phyloP scores from a whole-genome alignment of 1,140 invertebrate species.

The Battus philenor region DNA sequence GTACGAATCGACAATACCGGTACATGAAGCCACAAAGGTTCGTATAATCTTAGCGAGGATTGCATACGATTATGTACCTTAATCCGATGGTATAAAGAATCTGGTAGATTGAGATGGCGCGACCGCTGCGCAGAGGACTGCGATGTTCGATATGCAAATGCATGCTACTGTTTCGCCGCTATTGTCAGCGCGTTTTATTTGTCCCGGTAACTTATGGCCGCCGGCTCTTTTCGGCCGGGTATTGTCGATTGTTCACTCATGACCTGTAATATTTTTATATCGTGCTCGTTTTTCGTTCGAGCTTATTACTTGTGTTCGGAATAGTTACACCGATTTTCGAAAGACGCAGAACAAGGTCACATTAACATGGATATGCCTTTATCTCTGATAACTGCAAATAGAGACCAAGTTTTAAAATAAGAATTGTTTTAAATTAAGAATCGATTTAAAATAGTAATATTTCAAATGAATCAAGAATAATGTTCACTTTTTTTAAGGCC shows the following conservation, averaged over 20 bases:
- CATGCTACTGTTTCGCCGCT: conserved; percentile 53
- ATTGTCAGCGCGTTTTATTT: conserved; percentile 44
- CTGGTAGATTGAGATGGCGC: conserved; percentile 5
- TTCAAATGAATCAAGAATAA: too few species aligned
- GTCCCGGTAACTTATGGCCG: conserved; percentile 47
- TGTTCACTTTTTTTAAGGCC: too few species aligned
- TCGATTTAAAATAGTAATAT: too few species aligned
- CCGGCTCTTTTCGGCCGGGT: conserved; percentile 26
- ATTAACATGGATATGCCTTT: too few species aligned
- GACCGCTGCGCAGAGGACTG: conserved; percentile 22
- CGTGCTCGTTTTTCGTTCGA: conserved; percentile 15
- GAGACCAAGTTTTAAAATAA: too few species aligned
- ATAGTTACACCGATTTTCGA: too few species aligned
- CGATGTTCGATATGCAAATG: conserved; percentile 62
- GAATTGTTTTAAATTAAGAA: too few species aligned
- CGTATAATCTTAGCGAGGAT: not conserved
- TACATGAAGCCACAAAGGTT: not conserved
- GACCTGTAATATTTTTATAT: conserved; percentile 29
- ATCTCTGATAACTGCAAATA: too few species aligned
- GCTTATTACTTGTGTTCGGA: too few species aligned
- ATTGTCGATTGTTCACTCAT: conserved; percentile 46
- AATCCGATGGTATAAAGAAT: not conserved
- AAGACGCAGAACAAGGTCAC: too few species aligned
- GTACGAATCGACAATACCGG: not conserved
- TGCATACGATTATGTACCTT: not conserved